A percentile compares a stretch with the other conserved stretches of the same genome.
These are phyloP conservation scores for Leptinotarsa tumamoca DNA, from an alignment of 2,888 invertebrate genomes.

Conservation along the genomic window DNA sequence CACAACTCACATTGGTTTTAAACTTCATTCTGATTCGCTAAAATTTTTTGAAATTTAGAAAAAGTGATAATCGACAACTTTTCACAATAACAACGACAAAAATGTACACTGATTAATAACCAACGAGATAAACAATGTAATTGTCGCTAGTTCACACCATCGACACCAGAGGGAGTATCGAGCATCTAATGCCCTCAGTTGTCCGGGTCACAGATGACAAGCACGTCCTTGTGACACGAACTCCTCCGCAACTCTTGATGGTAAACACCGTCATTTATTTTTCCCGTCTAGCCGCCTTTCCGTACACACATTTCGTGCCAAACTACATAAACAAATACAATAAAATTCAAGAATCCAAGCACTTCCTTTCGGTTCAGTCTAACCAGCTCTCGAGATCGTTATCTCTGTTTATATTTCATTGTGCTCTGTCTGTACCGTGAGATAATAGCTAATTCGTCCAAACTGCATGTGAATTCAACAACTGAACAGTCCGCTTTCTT, in stretches of 20 bases:
- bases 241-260: background rate
- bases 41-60: too few species aligned
- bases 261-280: background rate
- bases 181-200: too few species aligned
- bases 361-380: constrained; percentile 17
- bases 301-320: constrained; percentile 4
- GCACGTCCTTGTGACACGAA: background rate
- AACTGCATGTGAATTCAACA: background rate
- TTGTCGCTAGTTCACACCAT: too few species aligned
- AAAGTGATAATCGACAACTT: too few species aligned
- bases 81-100: too few species aligned
- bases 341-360: constrained; percentile 24
- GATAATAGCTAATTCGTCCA: constrained; percentile 1
- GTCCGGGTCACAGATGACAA: background rate
- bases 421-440: constrained; percentile 1
- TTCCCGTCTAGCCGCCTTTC: constrained; percentile 17
- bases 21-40: too few species aligned
- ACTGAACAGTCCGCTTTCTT: background rate
- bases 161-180: too few species aligned
- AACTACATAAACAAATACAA: constrained; percentile 21
- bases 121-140: too few species aligned
- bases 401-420: constrained; percentile 10
- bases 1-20: too few species aligned
- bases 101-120: too few species aligned
- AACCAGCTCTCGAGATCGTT: constrained; percentile 20